Conservation (phyloP, 1,140 invertebrate genomes). For the Eupristina koningsbergeri region DNA sequence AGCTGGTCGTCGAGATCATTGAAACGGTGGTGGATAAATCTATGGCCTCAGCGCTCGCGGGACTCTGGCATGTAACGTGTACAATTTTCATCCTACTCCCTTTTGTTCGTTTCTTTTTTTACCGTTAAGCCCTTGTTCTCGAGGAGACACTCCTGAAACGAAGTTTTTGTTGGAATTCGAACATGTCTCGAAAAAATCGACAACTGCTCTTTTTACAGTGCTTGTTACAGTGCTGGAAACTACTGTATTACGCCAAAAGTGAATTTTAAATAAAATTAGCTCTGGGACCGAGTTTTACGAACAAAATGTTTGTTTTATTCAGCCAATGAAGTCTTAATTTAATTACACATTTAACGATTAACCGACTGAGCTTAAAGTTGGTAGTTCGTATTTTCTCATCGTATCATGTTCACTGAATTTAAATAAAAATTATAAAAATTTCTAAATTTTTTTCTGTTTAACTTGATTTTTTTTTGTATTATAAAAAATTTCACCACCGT, state of each 20-base stretch:
- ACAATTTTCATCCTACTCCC: too few species aligned
- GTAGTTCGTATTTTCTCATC: too few species aligned
- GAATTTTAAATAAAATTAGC: not conserved
- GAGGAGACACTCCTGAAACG: not conserved
- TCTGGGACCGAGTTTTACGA: not conserved
- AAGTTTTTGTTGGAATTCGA: not conserved
- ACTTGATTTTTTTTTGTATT: too few species aligned
- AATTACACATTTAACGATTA: too few species aligned
- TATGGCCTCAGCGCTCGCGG: too few species aligned
- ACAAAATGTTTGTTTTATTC: not conserved
- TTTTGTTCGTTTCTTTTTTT: not conserved
- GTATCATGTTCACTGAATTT: too few species aligned
- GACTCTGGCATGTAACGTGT: too few species aligned
- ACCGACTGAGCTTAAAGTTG: too few species aligned
- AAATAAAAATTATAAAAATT: too few species aligned
- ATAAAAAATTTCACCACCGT: too few species aligned
- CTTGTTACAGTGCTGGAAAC: not conserved
- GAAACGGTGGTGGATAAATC: not conserved
- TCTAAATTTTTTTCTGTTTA: too few species aligned
- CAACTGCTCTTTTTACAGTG: not conserved
- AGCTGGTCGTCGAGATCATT: not conserved
- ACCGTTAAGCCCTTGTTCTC: not conserved
- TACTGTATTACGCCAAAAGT: not conserved
- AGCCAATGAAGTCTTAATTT: not conserved
- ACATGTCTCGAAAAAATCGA: not conserved